Evolutionary conservation across 1,140 invertebrate genomes (phyloP), one percentile per base, ranked within the genome.

Genomic region (Apis dorsata): DNA sequence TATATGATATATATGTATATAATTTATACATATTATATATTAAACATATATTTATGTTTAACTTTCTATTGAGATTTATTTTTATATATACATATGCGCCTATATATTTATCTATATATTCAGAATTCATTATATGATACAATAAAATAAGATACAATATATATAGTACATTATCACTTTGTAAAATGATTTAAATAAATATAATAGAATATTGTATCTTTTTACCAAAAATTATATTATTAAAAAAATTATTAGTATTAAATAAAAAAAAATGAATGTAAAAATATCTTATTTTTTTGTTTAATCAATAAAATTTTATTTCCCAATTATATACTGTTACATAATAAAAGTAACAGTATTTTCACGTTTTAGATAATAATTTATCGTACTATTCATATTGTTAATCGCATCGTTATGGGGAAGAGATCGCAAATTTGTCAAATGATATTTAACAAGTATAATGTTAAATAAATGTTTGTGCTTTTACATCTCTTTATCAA

Each of bases 201-300:
- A 3, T 44, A 21, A 12, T 24, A 21, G 44, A 9, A 15, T 34
- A 57, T 9, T 28, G 49, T 63, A 44, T 13, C 55, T 19, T 65
- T 65, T 79, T 62, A 15, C 7, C n/a, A 21, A 66, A 83, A 53
- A 63, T 15, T 59, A n/a, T 60, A 70, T 51, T n/a, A 55, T 66
- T 21, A 15, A 55, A 15, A 53, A 44, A 44, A 44, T 44, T 44
- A 44, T 55, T 55, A 4, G 0, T 55, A 55, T 55, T 59, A 13
- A 12, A 44, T 19, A 19, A 17, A n/a, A 44, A 49, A 44, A 21
- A 44, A 13, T 15, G 8, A 1, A 24, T 63, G 13, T 13, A 63
- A 63, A 24, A 63, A 63, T 13, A n/a, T 62, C 44, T 21, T 15
- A 44, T 13, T 8, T 68, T 55, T 12, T 57, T 9, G 10, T 55